Evolutionary conservation across 2,888 invertebrate species (phyloP), one percentile per base, ranked within the genome.

Genomic region (Argyra leucocephala): DNA sequence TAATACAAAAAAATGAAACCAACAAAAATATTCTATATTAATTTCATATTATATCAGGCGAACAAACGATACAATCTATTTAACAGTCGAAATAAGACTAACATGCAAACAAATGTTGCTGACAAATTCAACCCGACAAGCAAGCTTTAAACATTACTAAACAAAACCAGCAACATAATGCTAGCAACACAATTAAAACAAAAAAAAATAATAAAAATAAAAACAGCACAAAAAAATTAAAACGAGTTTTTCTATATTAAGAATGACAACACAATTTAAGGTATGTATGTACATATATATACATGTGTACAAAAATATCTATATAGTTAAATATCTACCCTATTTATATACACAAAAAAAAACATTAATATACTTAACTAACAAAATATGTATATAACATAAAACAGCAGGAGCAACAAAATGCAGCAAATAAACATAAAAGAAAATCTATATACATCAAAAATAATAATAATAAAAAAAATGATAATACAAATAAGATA

Each of bases 31-130:
- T 58, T 58, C 6, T 22, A 22, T 58, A 2, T 31, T n/a, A n/a
- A n/a, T 31, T 31, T 31, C 12, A 31, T 31, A 31, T 31, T 48
- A 48, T 48, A 48, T n/a, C 48, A 48, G 59, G 23, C 18, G 23
- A 23, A 59, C 59, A 61, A 22, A 24, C 61, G 61, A 26, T 61
- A 78, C 78, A 76, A 78, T 76, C 77, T 75, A 75, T 76, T 75
- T 77, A 77, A 77, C 79, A 78, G 78, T 78, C 78, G 77, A 78
- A 79, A 77, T 76, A 76, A 77, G 78, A 78, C 78, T 78, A 78
- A 78, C 79, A 78, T 75, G 77, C 76, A 75, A 76, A 75, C 75
- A 77, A 76, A 76, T 76, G 76, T 76, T 76, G 75, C 76, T 67
- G 67, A 68, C 67, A 70, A 71, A 70, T 70, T 69, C 70, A 69